phyloP scores from a whole-genome alignment of 2,113 vertebrate genomes.

The Ochotona curzoniae region DNA sequence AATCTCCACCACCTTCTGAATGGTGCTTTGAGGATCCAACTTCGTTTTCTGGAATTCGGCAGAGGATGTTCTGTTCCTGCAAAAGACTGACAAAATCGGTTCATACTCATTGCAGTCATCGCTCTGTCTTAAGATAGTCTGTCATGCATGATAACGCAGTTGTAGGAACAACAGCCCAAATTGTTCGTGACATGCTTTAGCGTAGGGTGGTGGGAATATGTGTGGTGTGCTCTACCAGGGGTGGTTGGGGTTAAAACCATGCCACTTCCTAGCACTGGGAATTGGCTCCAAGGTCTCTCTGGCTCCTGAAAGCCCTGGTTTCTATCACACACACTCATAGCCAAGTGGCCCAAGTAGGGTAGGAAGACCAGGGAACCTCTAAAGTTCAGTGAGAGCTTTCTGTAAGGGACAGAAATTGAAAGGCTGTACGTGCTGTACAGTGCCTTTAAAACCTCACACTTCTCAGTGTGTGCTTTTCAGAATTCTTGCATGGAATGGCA shows the following conservation, averaged over 20 bases:
- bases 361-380: neutral
- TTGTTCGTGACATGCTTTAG: too few species aligned
- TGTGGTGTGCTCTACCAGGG: accelerated
- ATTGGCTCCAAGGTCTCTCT: neutral
- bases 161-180: accelerated
- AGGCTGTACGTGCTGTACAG: neutral
- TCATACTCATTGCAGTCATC: accelerated
- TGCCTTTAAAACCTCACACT: neutral
- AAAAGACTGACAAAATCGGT: neutral
- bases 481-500: neutral
- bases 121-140: neutral
- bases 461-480: neutral
- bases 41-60: neutral
- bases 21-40: neutral
- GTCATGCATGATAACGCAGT: neutral
- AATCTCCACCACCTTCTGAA: too few species aligned
- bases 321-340: too few species aligned
- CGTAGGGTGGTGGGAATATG: neutral
- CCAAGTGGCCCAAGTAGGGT: neutral
- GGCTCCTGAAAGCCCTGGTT: neutral
- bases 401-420: neutral
- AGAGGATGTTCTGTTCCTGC: neutral
- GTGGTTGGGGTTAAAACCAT: accelerated
- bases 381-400: neutral
- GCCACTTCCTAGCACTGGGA: neutral